A percentile compares a stretch with the other conserved stretches of the same genome.
Evolutionary conservation across 2,113 vertebrate genomes (phyloP).

Genomic region (Mus musculus): GRCm39 chr14:112703001-112703500

Average conservation of each 20-base stretch:
- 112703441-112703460: background rate
- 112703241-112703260: background rate
- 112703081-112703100: background rate
- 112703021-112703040: background rate
- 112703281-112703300: background rate
- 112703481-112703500: background rate
- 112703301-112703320: background rate
- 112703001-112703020: background rate
- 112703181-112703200: background rate
- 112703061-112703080: background rate
- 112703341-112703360: background rate
- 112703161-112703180: background rate
- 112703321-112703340: constrained; percentile 25
- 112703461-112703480: background rate
- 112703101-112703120: background rate
- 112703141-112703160: background rate
- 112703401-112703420: background rate
- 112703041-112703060: background rate
- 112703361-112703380: background rate
- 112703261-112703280: background rate
- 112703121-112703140: background rate
- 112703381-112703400: background rate
- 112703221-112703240: background rate
- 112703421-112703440: background rate
- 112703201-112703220: background rate